A percentile compares a stretch with the other conserved stretches of the same genome.
Conservation (phyloP, 2,888 invertebrate species). For the Prosopocoilus inquinatus region DNA sequence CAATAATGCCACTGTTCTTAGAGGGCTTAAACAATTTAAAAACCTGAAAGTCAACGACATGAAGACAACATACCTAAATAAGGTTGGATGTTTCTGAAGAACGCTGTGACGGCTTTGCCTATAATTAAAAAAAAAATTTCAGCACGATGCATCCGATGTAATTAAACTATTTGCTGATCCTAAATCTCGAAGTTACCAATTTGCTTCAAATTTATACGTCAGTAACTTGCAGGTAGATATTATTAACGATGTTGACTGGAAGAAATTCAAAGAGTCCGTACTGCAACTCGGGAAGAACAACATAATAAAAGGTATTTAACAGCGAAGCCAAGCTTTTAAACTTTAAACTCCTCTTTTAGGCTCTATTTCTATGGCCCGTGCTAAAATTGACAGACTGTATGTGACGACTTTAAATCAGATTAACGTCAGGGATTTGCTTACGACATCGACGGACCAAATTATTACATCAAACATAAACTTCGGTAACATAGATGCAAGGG, state of each 20-base stretch:
- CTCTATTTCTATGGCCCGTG: slow-evolving; percentile 1
- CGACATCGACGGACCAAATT: slow-evolving; percentile 14
- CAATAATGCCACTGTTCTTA: slow-evolving; percentile 28
- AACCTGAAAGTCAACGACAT: slow-evolving; percentile 26
- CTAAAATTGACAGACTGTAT: slow-evolving; percentile 5
- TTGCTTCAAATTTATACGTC: slow-evolving; percentile 32
- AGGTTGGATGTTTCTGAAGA: slow-evolving; percentile 23
- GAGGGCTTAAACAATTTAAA: slow-evolving; percentile 37
- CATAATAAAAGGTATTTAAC: slow-evolving; percentile 31
- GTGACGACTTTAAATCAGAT: slow-evolving; percentile 7
- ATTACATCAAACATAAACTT: slow-evolving; percentile 12
- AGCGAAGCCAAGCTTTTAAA: background rate
- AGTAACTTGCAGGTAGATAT: slow-evolving; percentile 37
- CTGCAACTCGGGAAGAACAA: slow-evolving; percentile 35
- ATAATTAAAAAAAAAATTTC: slow-evolving; percentile 9
- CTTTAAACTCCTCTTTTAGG: background rate
- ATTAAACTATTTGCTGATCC: slow-evolving; percentile 15
- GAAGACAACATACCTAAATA: slow-evolving; percentile 26
- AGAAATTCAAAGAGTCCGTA: slow-evolving; percentile 37
- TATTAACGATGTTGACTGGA: slow-evolving; percentile 42
- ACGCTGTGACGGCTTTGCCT: background rate
- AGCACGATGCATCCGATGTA: slow-evolving; percentile 17
- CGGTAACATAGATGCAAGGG: background rate
- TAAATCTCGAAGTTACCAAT: slow-evolving; percentile 23
- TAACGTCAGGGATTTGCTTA: slow-evolving; percentile 11